phyloP scores from a whole-genome alignment of 2,797 vertebrate species.

The Ptychobarbus kaznakovi region DNA sequence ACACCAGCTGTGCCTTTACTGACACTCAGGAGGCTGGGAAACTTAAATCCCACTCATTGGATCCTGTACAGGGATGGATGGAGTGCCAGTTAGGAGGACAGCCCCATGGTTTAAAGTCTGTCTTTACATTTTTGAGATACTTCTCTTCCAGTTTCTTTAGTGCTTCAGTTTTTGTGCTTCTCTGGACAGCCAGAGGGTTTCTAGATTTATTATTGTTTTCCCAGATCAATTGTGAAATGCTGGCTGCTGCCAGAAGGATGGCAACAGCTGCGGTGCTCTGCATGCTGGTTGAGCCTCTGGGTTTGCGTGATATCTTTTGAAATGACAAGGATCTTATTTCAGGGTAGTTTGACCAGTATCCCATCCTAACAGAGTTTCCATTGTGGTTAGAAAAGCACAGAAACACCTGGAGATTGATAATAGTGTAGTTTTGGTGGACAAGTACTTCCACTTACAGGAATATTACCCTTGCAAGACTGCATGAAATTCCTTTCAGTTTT shows the following conservation, averaged over 20 bases:
- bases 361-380: constrained; percentile 28
- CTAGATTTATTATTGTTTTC: constrained; percentile 50
- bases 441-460: constrained; percentile 8
- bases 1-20: constrained; percentile 43
- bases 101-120: background rate
- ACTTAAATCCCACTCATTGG: constrained; percentile 13
- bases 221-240: constrained; percentile 47
- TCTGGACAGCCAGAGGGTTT: constrained; percentile 24
- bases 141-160: background rate
- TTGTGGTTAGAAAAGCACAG: constrained; percentile 29
- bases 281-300: constrained; percentile 44
- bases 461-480: background rate
- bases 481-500: background rate
- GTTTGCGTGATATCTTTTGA: constrained; percentile 36
- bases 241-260: constrained; percentile 49
- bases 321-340: constrained; percentile 53
- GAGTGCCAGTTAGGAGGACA: background rate
- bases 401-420: constrained; percentile 19
- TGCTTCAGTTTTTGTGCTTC: background rate
- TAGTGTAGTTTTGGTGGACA: background rate
- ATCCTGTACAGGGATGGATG: background rate
- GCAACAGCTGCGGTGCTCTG: constrained; percentile 54
- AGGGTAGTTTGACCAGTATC: constrained; percentile 39
- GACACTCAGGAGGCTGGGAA: constrained; percentile 28
- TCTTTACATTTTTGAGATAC: constrained; percentile 12